Conservation (phyloP, 37 sponge, comb jelly and placozoan genomes). For the Diacarnus erythraeanus region DNA sequence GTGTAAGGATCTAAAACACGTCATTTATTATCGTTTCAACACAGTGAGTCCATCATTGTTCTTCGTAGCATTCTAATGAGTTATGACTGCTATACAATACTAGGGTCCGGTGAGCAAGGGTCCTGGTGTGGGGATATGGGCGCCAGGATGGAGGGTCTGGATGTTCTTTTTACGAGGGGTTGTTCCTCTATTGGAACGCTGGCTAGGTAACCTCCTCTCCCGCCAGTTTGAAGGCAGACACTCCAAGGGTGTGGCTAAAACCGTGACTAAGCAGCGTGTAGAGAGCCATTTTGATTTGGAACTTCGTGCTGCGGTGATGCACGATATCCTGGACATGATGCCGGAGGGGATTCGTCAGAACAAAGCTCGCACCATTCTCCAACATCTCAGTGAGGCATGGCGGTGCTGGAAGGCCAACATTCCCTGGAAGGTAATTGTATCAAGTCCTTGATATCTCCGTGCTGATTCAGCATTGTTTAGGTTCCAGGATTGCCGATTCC, state of each 20-base stretch:
- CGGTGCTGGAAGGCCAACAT: conserved; percentile 99
- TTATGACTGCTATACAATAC: background rate
- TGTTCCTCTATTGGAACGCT: conserved; percentile 97
- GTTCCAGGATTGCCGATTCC: conserved; percentile 97
- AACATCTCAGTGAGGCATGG: conserved; percentile 99
- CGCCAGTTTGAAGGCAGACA: conserved; percentile 99
- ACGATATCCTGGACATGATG: conserved; percentile 99
- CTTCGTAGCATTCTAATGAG: background rate
- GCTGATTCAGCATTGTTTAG: conserved; percentile 7
- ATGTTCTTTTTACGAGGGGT: conserved; percentile 97
- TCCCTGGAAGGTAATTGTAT: conserved; percentile 88
- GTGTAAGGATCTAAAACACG: conserved; percentile 99
- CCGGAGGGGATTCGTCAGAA: conserved; percentile 99
- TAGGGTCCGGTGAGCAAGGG: conserved; percentile 99
- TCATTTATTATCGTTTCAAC: conserved; percentile 99
- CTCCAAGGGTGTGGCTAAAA: conserved; percentile 98
- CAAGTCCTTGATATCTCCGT: background rate
- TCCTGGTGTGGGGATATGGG: conserved; percentile 98
- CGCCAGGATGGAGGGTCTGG: conserved; percentile 98
- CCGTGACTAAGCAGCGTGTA: conserved; percentile 98
- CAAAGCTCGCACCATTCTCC: conserved; percentile 96
- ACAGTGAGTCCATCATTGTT: conserved; percentile 64
- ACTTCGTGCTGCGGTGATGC: conserved; percentile 98
- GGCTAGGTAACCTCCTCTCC: conserved; percentile 98
- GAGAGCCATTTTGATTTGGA: conserved; percentile 99